Conservation (phyloP, 2,797 vertebrate genomes). For the Peromyscus aztecus region DNA sequence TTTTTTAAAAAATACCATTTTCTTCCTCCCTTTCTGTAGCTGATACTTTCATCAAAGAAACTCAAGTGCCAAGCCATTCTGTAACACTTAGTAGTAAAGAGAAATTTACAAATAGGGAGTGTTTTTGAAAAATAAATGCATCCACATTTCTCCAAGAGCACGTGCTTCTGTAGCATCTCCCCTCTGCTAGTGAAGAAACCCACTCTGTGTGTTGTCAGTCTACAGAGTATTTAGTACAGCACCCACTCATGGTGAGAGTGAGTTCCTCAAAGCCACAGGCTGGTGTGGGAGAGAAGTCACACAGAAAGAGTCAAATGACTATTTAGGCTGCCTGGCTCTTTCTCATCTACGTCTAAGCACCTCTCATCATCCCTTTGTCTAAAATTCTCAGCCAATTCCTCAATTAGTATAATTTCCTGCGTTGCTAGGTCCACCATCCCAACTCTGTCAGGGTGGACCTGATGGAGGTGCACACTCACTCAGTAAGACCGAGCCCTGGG, state of each 20-base stretch:
- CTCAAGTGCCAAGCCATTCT: background rate
- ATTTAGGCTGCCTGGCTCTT: background rate
- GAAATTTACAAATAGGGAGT: background rate
- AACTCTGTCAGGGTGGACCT: background rate
- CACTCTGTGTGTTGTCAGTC: background rate
- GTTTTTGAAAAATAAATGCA: constrained; percentile 42
- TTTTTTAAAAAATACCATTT: background rate
- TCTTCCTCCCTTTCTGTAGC: background rate
- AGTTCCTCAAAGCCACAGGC: background rate
- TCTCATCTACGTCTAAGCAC: background rate
- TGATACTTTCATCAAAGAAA: background rate
- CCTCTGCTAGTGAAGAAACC: background rate
- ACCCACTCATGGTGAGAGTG: background rate
- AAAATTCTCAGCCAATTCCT: constrained; percentile 42
- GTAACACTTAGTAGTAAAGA: constrained; percentile 1
- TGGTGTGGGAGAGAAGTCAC: background rate
- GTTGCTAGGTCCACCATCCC: background rate
- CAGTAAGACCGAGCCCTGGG: background rate
- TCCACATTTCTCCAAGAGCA: background rate
- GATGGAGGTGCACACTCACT: background rate
- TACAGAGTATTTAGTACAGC: background rate
- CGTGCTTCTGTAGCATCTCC: background rate
- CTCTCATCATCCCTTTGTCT: background rate
- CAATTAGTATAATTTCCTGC: background rate
- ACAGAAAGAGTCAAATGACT: constrained; percentile 34